These are phyloP conservation scores for Sebastes trivittatus DNA, from an alignment of 2,797 vertebrate species.

Conservation along the genomic window DNA sequence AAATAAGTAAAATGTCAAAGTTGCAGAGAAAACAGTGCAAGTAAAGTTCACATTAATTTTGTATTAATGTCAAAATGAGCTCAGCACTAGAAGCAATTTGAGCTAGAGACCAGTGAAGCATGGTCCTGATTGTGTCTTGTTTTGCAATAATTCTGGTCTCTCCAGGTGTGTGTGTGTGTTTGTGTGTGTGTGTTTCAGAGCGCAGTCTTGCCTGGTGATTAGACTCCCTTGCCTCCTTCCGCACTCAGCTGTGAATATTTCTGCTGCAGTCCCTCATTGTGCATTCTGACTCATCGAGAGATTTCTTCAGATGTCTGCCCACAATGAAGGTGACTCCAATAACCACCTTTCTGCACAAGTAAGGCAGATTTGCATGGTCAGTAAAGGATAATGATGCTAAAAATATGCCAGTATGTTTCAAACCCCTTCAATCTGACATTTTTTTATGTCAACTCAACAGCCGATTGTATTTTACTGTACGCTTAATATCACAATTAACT, in stretches of 20 bases:
- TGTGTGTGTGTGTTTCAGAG: slow-evolving; percentile 18
- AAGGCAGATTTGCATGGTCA: background rate
- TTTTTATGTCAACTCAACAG: background rate
- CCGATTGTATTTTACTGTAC: background rate
- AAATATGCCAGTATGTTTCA: background rate
- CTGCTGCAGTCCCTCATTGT: slow-evolving; percentile 39
- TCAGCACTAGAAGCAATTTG: background rate
- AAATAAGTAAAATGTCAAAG: background rate
- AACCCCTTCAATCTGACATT: background rate
- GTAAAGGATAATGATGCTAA: background rate
- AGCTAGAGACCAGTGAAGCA: slow-evolving; percentile 9
- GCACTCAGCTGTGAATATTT: slow-evolving; percentile 41
- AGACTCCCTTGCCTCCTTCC: slow-evolving; percentile 47
- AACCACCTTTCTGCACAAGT: background rate
- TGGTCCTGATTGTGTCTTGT: slow-evolving; percentile 12
- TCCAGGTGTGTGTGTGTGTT: slow-evolving; percentile 9
- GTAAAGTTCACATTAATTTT: slow-evolving; percentile 10
- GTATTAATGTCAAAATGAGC: slow-evolving; percentile 21
- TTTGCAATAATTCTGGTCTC: slow-evolving; percentile 8
- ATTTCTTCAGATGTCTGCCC: slow-evolving; percentile 48
- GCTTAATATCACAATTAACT: background rate
- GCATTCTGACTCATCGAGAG: slow-evolving; percentile 43
- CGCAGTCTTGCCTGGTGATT: slow-evolving; percentile 44
- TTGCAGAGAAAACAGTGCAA: background rate
- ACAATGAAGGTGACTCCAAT: slow-evolving; percentile 50